Conservation (phyloP, 2,113 vertebrate species). For the Triplophysa tibetana region DNA sequence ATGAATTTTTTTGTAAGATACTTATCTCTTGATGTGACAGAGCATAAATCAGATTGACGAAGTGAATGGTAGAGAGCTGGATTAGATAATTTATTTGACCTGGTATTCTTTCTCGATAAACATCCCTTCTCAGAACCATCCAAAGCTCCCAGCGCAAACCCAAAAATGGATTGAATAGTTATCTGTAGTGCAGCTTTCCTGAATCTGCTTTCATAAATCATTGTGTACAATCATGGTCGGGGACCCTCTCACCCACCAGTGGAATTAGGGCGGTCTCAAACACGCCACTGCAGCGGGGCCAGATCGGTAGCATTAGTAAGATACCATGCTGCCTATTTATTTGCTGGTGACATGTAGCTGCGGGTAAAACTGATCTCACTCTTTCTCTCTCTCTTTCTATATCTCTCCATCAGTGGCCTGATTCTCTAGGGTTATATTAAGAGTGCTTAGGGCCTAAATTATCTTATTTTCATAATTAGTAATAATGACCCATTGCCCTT, state of each 20-base stretch:
- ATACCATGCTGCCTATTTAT: constrained; percentile 49
- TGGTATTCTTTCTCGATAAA: constrained; percentile 15
- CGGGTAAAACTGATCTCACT: constrained; percentile 22
- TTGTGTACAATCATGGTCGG: background rate
- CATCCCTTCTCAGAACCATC: constrained; percentile 28
- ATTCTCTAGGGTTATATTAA: constrained; percentile 51
- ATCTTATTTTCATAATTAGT: constrained; percentile 48
- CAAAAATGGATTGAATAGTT: background rate
- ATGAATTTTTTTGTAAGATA: background rate
- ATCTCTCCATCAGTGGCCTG: constrained; percentile 27
- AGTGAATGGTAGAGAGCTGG: background rate
- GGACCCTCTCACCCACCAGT: background rate
- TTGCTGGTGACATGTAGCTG: constrained; percentile 36
- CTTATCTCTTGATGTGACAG: background rate
- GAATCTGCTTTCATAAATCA: constrained; percentile 31
- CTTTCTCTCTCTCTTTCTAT: constrained; percentile 32
- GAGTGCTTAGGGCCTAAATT: constrained; percentile 47
- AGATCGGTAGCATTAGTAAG: constrained; percentile 14
- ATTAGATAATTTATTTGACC: constrained; percentile 13
- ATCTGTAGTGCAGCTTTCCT: constrained; percentile 24
- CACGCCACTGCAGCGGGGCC: constrained; percentile 11
- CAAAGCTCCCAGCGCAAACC: background rate
- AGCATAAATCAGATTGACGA: background rate
- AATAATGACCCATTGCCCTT: constrained; percentile 42
- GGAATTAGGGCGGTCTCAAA: constrained; percentile 35